Percentiles rank a stretch among this genome's conserved stretches.
Evolutionary conservation across 2,888 invertebrate genomes (phyloP).

Genomic region (Pogonocherus hispidulus): DNA sequence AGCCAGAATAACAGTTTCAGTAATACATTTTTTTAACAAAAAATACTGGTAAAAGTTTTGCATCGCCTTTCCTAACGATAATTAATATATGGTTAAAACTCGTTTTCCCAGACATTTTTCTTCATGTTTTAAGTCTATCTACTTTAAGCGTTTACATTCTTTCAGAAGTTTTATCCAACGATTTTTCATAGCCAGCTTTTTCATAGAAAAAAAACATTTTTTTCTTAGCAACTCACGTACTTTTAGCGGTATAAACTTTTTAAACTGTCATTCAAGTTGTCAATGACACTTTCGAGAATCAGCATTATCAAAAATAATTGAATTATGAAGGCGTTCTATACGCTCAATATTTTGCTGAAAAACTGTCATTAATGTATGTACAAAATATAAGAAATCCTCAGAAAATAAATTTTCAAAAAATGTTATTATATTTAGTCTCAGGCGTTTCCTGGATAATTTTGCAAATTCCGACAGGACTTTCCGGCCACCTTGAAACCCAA

Average conservation of each 20-base stretch:
- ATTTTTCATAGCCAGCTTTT: background rate
- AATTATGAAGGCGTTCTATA: background rate
- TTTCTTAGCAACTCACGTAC: constrained; percentile 16
- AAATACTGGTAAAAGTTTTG: too few species aligned
- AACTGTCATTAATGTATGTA: background rate
- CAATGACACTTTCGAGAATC: background rate
- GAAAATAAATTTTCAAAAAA: background rate
- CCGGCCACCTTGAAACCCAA: too few species aligned
- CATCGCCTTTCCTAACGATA: too few species aligned
- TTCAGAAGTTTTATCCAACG: background rate
- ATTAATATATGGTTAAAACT: too few species aligned
- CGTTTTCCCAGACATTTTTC: background rate
- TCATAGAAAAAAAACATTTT: background rate
- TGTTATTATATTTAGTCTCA: too few species aligned
- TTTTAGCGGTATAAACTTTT: background rate
- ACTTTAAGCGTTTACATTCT: background rate
- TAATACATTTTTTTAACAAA: too few species aligned
- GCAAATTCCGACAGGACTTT: too few species aligned
- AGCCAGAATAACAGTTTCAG: too few species aligned
- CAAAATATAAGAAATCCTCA: background rate
- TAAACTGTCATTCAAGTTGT: too few species aligned
- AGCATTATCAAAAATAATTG: too few species aligned
- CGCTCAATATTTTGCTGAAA: background rate
- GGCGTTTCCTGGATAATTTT: too few species aligned
- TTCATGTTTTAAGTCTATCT: background rate